phyloP scores from a whole-genome alignment of 1,140 invertebrate species.

The Laupala kohalensis region DNA sequence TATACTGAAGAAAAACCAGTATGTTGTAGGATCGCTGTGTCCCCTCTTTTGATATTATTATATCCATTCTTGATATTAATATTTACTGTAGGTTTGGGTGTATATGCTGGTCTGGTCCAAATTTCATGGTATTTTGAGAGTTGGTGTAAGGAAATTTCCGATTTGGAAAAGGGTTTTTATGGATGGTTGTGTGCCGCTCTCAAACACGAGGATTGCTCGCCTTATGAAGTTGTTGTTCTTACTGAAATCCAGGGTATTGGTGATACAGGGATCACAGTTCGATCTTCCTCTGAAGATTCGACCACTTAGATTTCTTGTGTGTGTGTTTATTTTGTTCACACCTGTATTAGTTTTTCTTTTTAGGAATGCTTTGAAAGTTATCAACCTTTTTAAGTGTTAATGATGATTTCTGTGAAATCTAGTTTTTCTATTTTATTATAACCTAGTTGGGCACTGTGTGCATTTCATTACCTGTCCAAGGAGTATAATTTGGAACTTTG shows the following conservation, averaged over 20 bases:
- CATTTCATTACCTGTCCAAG: background rate
- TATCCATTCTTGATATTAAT: constrained; percentile 57
- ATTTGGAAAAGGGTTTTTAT: constrained; percentile 67
- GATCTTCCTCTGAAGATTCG: constrained; percentile 13
- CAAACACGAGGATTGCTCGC: constrained; percentile 53
- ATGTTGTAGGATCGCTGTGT: constrained; percentile 41
- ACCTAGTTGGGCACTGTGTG: background rate
- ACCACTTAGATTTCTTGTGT: background rate
- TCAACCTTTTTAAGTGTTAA: too few relatives aligned
- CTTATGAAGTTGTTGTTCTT: constrained; percentile 41
- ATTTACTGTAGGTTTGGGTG: constrained; percentile 45
- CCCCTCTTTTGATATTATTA: constrained; percentile 51
- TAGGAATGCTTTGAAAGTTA: too few relatives aligned
- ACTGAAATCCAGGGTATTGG: constrained; percentile 14
- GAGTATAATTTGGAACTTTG: too few relatives aligned
- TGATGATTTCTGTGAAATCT: background rate
- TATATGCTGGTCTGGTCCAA: constrained; percentile 54
- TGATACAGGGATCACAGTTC: background rate
- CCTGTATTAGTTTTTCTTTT: too few relatives aligned
- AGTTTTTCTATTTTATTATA: background rate
- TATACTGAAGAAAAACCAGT: constrained; percentile 53
- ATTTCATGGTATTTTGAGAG: constrained; percentile 50
- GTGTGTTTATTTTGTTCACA: background rate
- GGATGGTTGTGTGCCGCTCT: constrained; percentile 58
- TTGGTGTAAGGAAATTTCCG: constrained; percentile 55